Base-by-base conservation (phyloP, 2,113 vertebrate genomes). In the Chionodraco myersi region DNA sequence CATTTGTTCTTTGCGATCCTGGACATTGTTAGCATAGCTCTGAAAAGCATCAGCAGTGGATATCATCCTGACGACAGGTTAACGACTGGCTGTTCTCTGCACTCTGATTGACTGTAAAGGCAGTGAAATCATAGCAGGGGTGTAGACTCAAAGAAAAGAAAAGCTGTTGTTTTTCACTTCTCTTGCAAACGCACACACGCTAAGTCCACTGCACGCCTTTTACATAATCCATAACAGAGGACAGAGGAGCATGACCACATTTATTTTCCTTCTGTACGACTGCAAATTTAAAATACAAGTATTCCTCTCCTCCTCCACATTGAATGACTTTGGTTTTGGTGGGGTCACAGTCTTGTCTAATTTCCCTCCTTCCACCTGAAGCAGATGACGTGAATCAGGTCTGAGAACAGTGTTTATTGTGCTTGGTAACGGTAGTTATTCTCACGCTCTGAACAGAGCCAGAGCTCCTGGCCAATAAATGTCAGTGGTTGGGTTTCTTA, bases 351-450 rank as follows among this genome's bases (percentile, higher is more conserved):
- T 82, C 65, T 82, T 88, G 87, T 78, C 83, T 89, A 72, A 91
- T 86, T 88, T 91, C 62, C 80, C 80, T 85, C 73, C 61, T 65
- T 86, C 77, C 62, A 80, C 69, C 61, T 79, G 54, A 36, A 85
- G 86, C 87, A 84, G 78, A 82, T 44, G 36, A 61, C 89, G 90
- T 94, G 91, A 92, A 92, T 92, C 85, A 92, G 74, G 21, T 12
- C 52, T 9, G 52, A 79, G 74, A 87, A 70, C 44, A 18, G 77
- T 73, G 59, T 91, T 93, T 91, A 87, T 90, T 90, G 85, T 88
- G 49, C 75, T 88, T 83, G 51, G 77, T 78, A 80, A 87, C 41
- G 47, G 80, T 87, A 85, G 86, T 89, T 84, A 83, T 93, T 91
- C 83, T 91, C 87, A 75, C 72, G 54, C 71, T 82, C 80, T 49